Conservation (phyloP, 2,888 invertebrate genomes). For the Labia minor region DNA sequence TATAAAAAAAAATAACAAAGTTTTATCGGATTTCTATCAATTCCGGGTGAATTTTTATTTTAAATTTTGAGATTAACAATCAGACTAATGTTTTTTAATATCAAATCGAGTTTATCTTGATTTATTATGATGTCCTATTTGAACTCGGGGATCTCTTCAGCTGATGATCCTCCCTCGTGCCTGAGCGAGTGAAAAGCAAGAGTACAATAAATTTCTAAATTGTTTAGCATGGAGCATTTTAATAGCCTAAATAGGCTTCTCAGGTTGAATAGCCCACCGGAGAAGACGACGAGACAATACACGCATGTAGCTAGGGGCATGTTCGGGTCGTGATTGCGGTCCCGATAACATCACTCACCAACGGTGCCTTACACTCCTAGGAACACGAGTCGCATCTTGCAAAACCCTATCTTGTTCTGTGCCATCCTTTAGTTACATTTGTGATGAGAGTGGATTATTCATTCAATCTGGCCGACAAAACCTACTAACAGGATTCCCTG, state of each 20-base stretch:
- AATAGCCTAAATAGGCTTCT: slow-evolving; percentile 13
- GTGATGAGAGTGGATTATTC: too few species aligned
- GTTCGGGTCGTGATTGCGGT: slow-evolving; percentile 4
- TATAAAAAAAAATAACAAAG: too few species aligned
- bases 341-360: neutral
- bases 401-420: slow-evolving; percentile 3
- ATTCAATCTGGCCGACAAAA: too few species aligned
- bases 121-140: neutral
- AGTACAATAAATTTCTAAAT: slow-evolving; percentile 5
- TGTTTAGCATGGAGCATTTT: neutral
- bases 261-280: slow-evolving; percentile 13
- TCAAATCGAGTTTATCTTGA: neutral
- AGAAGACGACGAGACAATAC: neutral
- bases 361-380: neutral
- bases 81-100: neutral
- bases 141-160: neutral
- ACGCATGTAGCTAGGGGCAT: slow-evolving; percentile 2
- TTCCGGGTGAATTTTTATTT: too few species aligned
- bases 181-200: neutral
- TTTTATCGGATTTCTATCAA: too few species aligned
- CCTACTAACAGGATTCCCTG: too few species aligned
- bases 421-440: too few species aligned
- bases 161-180: neutral
- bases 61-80: too few species aligned
- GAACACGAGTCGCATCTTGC: neutral